Percentiles rank a stretch among this genome's conserved stretches.
These are phyloP conservation scores for Chrosomus eos DNA, from an alignment of 2,797 vertebrate species.

Conservation along the genomic window DNA sequence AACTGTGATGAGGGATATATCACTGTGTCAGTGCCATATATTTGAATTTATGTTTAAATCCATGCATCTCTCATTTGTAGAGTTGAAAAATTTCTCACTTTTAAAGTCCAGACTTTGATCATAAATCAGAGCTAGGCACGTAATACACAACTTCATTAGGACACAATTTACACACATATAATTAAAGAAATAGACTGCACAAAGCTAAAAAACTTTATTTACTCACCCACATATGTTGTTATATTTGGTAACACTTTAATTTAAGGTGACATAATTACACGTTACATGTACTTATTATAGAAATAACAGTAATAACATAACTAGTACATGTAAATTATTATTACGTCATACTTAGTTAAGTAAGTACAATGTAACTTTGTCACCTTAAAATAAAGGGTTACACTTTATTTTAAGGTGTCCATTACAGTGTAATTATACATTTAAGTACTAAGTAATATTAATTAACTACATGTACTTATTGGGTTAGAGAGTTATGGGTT, in stretches of 20 bases:
- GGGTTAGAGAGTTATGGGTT: too few relatives aligned
- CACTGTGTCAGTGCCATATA: conserved; percentile 62
- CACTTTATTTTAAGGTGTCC: too few relatives aligned
- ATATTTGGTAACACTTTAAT: background rate
- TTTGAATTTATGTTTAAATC: conserved; percentile 65
- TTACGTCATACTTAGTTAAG: too few relatives aligned
- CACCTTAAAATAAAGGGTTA: too few relatives aligned
- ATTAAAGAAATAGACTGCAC: background rate
- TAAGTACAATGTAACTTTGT: too few relatives aligned
- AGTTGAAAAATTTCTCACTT: conserved; percentile 70
- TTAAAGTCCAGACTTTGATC: conserved; percentile 75
- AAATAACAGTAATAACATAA: too few relatives aligned
- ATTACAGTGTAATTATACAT: too few relatives aligned
- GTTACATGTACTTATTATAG: too few relatives aligned
- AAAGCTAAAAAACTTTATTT: background rate
- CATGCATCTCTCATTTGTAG: conserved; percentile 67
- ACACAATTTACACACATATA: background rate
- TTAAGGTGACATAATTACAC: too few relatives aligned
- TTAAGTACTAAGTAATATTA: too few relatives aligned
- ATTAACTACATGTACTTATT: too few relatives aligned
- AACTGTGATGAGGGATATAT: conserved; percentile 16
- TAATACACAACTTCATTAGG: conserved; percentile 59
- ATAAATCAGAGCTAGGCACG: conserved; percentile 57
- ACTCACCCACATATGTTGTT: background rate
- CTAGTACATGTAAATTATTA: too few relatives aligned